A percentile compares a stretch with the other conserved stretches of the same genome.
phyloP scores from a whole-genome alignment of 2,113 vertebrate species.

The Oxyruncus cristatus region DNA sequence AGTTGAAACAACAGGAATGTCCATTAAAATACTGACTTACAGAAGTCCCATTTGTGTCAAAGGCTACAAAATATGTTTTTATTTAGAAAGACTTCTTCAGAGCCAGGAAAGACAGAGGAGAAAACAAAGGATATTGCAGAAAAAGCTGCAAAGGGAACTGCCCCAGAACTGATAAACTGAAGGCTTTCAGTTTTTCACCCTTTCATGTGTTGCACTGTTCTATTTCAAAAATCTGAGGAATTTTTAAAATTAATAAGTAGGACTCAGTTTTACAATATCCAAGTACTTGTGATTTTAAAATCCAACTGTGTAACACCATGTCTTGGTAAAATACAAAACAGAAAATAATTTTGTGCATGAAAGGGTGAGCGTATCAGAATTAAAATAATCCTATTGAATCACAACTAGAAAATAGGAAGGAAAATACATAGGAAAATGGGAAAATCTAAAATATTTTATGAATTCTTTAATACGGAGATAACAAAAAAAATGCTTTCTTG shows the following conservation, averaged over 20 bases:
- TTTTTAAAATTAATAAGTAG: background rate
- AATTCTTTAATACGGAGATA: background rate
- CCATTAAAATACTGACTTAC: background rate
- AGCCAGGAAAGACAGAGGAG: background rate
- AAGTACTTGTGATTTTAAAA: background rate
- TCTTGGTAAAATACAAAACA: background rate
- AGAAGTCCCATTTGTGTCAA: background rate
- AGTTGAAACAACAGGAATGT: background rate
- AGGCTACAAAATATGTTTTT: background rate
- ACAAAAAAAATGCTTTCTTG: background rate
- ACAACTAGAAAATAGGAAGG: background rate
- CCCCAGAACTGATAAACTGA: background rate
- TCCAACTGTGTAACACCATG: fast-evolving
- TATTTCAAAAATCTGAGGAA: background rate
- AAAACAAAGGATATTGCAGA: background rate
- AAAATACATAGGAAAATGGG: background rate
- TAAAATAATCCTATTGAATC: background rate
- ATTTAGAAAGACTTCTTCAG: background rate
- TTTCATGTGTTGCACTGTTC: background rate
- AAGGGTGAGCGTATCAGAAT: background rate
- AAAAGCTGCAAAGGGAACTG: background rate
- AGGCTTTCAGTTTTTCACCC: background rate
- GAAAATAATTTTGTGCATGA: background rate
- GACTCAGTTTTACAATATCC: background rate
- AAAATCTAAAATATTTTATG: background rate